Percentiles rank a stretch among this genome's conserved stretches.
Conservation (phyloP, 2,113 vertebrate species). For the Dolichotis patagonum region DNA sequence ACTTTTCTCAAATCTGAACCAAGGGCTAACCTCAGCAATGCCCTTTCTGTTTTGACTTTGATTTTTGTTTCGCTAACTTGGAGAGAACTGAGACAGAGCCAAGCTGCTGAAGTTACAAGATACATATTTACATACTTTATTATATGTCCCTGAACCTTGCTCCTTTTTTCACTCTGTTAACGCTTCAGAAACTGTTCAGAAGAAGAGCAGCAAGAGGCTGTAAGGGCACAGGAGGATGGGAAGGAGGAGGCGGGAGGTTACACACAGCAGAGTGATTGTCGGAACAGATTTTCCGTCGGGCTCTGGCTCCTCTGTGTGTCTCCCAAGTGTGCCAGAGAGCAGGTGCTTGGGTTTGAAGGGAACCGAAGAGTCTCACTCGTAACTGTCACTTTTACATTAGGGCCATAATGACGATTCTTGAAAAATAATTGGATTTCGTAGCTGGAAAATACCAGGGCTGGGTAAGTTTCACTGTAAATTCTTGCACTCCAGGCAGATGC, state of each 20-base stretch:
- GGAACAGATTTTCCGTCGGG: fast-evolving
- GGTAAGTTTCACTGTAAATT: not conserved
- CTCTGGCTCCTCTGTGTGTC: not conserved
- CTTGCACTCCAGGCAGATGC: not conserved
- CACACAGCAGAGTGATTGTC: not conserved
- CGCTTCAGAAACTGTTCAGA: slow-evolving; percentile 80
- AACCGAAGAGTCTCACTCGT: not conserved
- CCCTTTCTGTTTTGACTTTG: not conserved
- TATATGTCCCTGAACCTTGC: slow-evolving; percentile 18
- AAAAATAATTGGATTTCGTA: not conserved
- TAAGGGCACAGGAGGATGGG: too few relatives aligned
- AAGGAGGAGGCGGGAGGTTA: not conserved
- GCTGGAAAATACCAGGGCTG: not conserved
- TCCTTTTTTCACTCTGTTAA: slow-evolving; percentile 82
- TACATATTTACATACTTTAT: not conserved
- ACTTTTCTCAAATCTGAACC: not conserved
- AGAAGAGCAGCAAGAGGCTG: not conserved
- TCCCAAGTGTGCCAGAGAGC: not conserved
- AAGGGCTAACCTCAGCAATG: not conserved
- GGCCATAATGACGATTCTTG: not conserved
- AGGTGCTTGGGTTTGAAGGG: not conserved
- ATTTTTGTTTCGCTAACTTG: slow-evolving; percentile 41
- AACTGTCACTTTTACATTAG: not conserved
- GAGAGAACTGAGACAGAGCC: slow-evolving; percentile 48
- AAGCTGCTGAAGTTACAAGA: slow-evolving; percentile 56